phyloP scores from a whole-genome alignment of 2,113 vertebrate genomes.

The Ia io region DNA sequence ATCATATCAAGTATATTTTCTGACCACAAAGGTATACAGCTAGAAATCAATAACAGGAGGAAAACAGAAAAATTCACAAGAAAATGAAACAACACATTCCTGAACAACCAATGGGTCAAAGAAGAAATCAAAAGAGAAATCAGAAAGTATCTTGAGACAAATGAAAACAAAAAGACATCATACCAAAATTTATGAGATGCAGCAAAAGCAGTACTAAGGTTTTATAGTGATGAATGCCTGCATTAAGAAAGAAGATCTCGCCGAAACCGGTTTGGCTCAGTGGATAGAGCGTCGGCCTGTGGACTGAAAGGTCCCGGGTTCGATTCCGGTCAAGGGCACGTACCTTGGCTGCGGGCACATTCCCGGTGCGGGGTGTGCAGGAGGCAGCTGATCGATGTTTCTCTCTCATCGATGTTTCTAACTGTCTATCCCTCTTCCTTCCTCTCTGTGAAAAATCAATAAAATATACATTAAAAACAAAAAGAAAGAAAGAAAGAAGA shows the following conservation, averaged over 20 bases:
- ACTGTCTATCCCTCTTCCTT: no score
- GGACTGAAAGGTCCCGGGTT: no score
- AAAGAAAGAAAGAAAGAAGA: no score
- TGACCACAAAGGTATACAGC: neutral
- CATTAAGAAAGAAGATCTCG: neutral
- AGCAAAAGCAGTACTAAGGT: neutral
- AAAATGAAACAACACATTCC: neutral
- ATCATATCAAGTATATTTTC: neutral
- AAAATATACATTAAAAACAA: no score
- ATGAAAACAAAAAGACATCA: neutral
- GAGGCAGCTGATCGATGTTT: no score
- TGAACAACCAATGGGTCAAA: neutral
- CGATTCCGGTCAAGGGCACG: no score
- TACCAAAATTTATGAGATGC: neutral
- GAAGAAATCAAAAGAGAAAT: neutral
- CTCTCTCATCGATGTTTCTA: no score
- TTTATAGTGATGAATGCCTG: neutral
- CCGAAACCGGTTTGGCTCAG: no score
- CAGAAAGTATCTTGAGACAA: neutral
- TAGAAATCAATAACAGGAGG: neutral
- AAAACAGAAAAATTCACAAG: neutral
- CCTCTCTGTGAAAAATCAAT: no score
- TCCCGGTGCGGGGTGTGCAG: no score
- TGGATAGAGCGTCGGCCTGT: no score
- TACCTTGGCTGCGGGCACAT: no score